Base-by-base conservation (phyloP, 2,888 invertebrate species). In the Drosophila mulleri region DNA sequence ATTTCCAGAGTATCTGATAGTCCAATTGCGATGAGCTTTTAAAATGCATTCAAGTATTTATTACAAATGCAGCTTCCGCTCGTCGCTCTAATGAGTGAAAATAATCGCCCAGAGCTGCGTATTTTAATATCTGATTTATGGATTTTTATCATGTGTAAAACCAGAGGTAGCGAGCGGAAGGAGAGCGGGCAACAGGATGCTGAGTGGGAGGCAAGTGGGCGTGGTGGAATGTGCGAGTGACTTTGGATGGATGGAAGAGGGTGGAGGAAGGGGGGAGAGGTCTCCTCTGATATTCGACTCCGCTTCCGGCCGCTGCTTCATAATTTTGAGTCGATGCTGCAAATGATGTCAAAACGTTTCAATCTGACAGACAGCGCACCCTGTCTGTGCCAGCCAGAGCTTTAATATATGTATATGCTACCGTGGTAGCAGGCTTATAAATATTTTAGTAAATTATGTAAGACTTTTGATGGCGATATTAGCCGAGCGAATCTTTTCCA, bases 241-340 rank as follows among this genome's bases (percentile, higher is more conserved):
- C 6, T 48, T 18, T 14, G 8, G n/a, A n/a, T n/a, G 3, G 8
- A 12, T 7, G 29, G 29, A 29, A 8, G 29, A 41, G 41, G 32
- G 50, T 8, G 6, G 7, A 7, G 29, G 29, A 7, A 29, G 29
- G 29, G 29, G 39, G 32, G 18, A 29, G n/a, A 18, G 32, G 32
- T 32, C 32, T 20, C 32, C 50, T 50, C 50, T 50, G 50, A 50
- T 50, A 50, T 50, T 35, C 50, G 50, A 50, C 32, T 35, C 32
- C 50, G 12, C 32, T 50, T 50, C 50, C 50, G 50, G 50, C 32
- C 20, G 50, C 50, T 50, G 50, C 32, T 50, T 50, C 32, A 50
- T 50, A 50, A 50, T 50, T 50, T 50, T 50, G 50, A 50, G 50
- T 50, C 50, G 53, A 23, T 16, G 53, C 53, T 53, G 37, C 53